Evolutionary conservation across 2,113 vertebrate species (phyloP).

Genomic region (Neofelis nebulosa): DNA sequence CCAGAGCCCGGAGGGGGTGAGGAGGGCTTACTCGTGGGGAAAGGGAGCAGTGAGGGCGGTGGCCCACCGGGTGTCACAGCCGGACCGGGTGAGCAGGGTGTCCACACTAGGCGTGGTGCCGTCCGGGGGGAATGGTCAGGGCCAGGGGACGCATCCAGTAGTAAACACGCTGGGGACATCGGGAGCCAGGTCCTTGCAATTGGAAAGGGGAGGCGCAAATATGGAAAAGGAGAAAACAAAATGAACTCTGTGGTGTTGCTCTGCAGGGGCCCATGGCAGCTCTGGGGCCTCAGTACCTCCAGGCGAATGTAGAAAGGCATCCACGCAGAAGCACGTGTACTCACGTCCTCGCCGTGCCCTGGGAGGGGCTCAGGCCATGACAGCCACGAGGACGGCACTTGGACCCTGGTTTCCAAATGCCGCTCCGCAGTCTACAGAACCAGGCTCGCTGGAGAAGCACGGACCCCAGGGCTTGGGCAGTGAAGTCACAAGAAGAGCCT

Average conservation of each 20-base stretch:
- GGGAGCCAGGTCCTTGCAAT: background rate
- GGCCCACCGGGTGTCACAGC: background rate
- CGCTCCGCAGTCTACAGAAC: background rate
- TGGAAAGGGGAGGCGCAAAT: background rate
- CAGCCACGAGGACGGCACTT: background rate
- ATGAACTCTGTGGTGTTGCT: background rate
- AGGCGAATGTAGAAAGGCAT: rapidly evolving
- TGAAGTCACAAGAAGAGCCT: background rate
- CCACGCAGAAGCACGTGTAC: background rate
- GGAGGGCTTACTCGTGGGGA: background rate
- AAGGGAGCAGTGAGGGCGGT: background rate
- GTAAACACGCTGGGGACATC: no score
- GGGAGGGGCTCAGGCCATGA: background rate
- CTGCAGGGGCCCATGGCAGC: background rate
- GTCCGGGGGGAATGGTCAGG: background rate
- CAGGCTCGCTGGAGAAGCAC: background rate
- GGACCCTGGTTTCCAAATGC: background rate
- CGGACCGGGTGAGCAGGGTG: background rate
- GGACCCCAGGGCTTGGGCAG: background rate
- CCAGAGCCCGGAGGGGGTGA: background rate
- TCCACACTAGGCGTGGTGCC: background rate
- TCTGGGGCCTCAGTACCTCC: background rate
- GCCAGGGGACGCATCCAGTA: background rate
- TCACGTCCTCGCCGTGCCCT: background rate
- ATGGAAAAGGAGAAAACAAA: background rate